Conservation (phyloP, 2,888 invertebrate genomes). For the Colletes collaris region DNA sequence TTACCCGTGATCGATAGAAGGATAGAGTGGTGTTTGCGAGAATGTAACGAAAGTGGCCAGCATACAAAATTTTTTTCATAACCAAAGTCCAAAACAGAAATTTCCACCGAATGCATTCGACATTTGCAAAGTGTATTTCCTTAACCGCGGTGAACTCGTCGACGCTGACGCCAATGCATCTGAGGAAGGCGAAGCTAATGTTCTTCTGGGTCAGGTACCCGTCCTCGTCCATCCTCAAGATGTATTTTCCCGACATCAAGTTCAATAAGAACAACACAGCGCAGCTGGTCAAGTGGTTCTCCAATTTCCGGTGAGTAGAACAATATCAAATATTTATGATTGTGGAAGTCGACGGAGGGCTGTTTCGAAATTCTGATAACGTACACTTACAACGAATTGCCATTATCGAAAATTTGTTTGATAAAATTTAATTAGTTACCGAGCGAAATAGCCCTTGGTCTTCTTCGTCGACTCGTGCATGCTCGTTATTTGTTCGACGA, state of each 20-base stretch:
- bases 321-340: conserved; percentile 40
- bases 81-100: not conserved
- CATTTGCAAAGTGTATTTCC: conserved; percentile 83
- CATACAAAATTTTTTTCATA: not conserved
- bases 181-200: conserved; percentile 99
- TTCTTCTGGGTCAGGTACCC: conserved; percentile 99
- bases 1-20: not conserved
- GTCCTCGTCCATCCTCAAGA: conserved; percentile 99
- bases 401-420: not conserved
- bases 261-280: conserved; percentile 99
- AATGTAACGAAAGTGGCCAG: too few species aligned
- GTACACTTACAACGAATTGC: not conserved
- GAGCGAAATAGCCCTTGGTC: conserved; percentile 19
- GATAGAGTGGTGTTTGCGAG: too few species aligned
- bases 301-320: conserved; percentile 95
- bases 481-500: not conserved
- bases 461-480: conserved; percentile 7
- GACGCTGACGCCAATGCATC: conserved; percentile 99
- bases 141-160: conserved; percentile 96
- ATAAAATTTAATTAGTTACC: not conserved
- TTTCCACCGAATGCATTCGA: not conserved
- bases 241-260: conserved; percentile 99
- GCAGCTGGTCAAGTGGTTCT: conserved; percentile 99
- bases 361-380: conserved; percentile 15
- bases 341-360: conserved; percentile 17